phyloP scores from a whole-genome alignment of 2,797 vertebrate species.

The Enteromius afrohamiltoni region DNA sequence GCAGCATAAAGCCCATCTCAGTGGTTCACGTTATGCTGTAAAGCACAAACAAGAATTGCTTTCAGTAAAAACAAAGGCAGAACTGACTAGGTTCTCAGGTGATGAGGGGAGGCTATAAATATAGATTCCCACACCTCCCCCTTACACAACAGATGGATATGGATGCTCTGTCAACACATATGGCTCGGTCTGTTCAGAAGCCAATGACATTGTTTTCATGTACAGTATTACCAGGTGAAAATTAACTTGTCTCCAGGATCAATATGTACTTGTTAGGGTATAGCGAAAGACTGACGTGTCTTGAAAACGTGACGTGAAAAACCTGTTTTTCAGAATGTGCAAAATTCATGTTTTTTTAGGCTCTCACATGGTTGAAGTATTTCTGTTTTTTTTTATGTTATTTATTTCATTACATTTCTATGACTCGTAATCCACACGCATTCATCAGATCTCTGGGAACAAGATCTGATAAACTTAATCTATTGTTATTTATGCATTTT shows the following conservation, averaged over 20 bases:
- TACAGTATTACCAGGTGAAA: conserved; percentile 25
- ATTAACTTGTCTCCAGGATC: background rate
- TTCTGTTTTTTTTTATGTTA: too few relatives aligned
- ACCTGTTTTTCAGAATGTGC: too few relatives aligned
- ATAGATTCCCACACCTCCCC: conserved; percentile 34
- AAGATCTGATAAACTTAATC: background rate
- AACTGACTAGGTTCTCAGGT: conserved; percentile 44
- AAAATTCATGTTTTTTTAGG: too few relatives aligned
- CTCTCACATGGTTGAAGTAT: too few relatives aligned
- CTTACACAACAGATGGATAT: conserved; percentile 39
- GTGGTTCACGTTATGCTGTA: conserved; percentile 24
- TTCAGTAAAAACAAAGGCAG: conserved; percentile 38
- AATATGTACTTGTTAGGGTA: background rate
- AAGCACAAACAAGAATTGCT: conserved; percentile 8
- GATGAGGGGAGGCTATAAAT: conserved; percentile 57
- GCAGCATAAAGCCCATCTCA: background rate
- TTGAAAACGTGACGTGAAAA: too few relatives aligned
- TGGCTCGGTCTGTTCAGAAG: conserved; percentile 21
- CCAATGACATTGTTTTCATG: conserved; percentile 40
- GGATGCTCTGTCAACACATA: conserved; percentile 43
- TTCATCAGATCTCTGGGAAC: background rate
- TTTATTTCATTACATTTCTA: background rate
- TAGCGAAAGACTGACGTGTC: too few relatives aligned
- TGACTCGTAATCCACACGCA: background rate
- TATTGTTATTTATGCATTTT: background rate